Evolutionary conservation across 2,797 vertebrate genomes (phyloP), one percentile per base, ranked within the genome.

Genomic region (Columba guinea): DNA sequence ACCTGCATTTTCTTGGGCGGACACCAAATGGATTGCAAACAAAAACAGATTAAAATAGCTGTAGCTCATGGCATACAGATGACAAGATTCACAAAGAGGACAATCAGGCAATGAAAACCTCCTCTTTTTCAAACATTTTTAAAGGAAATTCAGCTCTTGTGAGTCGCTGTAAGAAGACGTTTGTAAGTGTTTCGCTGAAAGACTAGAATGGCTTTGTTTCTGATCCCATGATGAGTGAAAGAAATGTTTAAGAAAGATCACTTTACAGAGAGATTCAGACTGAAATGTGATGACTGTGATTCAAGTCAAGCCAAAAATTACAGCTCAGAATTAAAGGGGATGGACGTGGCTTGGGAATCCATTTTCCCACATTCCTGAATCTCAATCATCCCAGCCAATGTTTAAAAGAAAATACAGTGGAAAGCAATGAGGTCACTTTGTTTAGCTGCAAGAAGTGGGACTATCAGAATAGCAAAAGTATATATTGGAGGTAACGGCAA

Each of bases 31-130:
- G 97, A 97, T 97, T 97, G 97, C 97, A 98, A 97, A 97, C 97
- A 98, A 98, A 98, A 98, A 91, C 95, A 95, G 97, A 98, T 98
- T 99, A 99, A 99, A 99, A 98, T 99, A 99, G 98, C 97, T 98
- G 96, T 96, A 97, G 98, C 98, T 99, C 98, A 98, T 99, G 98
- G 98, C 97, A 98, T 97, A 98, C 98, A 99, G 99, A 99, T 99
- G 99, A 99, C 99, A 99, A 98, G 98, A 99, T 96, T 97, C 97
- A 96, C 97, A 97, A 97, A 98, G 97, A 98, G 97, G 97, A 98
- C 97, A 97, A 97, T 98, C 94, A 98, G 98, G 97, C 96, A 97
- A 94, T 98, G 98, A 98, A 99, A 99, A 98, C 98, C 98, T 98
- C 98, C 98, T 92, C 96, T 97, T 98, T 96, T 98, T 97, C 97